Base-by-base conservation (phyloP, 2,113 vertebrate genomes). In the Macquaria australasica region DNA sequence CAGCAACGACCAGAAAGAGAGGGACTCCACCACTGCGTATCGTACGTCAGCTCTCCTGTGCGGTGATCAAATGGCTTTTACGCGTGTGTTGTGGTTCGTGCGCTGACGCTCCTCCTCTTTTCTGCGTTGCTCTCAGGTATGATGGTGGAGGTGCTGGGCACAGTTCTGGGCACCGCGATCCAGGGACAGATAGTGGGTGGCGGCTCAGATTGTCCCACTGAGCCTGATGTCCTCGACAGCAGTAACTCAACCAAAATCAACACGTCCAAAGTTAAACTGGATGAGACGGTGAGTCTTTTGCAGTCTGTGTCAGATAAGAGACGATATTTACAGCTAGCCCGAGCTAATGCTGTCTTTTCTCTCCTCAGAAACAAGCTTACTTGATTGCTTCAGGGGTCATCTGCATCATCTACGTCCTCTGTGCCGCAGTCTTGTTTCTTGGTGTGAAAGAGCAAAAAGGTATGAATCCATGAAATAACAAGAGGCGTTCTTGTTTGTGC, bases 11-110 rank as follows among this genome's bases (percentile, higher is more conserved):
- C 98, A 99, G 94, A 97, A 96, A 0, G 98, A 99, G 89, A 92
- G 98, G 25, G 98, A 99, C 88, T 99, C 98, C 0, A 97, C 97
- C 92, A 99, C 98, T 0, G 98, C 98, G 11, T 99, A 99, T 62
- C 96, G 98, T 99, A 92, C 95, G 98, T 93, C 9, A 21, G 23
- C 21, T 48, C 14, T 16, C n/a, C 45, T 1, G 34, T 31, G 4
- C 21, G 4, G 4, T 23, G 4, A 59, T 43, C 15, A 8, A 23
- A 23, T 23, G 53, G 0, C 62, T 70, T 41, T 28, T 4, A 21
- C 11, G 0, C 15, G 39, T 45, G 4, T 18, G 53, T 28, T 62
- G 23, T 58, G 1, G 0, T 45, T 23, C 0, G 8, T 75, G n/a
- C 0, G 4, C 43, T 88, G 58, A 82, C 34, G 1, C 7, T 81